phyloP scores from a whole-genome alignment of 2,797 vertebrate genomes.

The Brotula barbata region DNA sequence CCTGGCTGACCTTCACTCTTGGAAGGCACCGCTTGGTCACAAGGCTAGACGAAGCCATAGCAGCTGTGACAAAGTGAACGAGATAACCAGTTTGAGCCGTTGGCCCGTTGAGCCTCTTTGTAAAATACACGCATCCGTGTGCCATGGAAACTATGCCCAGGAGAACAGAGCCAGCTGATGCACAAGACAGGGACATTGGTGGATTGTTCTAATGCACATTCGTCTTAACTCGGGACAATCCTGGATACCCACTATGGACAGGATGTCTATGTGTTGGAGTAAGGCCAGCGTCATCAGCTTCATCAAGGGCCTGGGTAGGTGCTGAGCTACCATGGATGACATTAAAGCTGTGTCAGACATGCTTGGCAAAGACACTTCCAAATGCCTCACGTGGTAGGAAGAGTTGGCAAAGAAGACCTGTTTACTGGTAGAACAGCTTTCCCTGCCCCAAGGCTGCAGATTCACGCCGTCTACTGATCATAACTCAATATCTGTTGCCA shows the following conservation, averaged over 20 bases:
- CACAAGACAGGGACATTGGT: constrained; percentile 52
- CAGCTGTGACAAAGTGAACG: constrained; percentile 29
- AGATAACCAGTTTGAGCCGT: constrained; percentile 38
- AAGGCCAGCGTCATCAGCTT: constrained; percentile 91
- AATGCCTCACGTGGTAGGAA: constrained; percentile 28
- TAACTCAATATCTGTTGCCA: not conserved
- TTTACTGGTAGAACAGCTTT: not conserved
- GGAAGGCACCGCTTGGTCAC: constrained; percentile 79
- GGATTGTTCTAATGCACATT: constrained; percentile 53
- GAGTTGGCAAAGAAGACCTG: constrained; percentile 23
- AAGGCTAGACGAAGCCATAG: constrained; percentile 71
- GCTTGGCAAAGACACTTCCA: constrained; percentile 25
- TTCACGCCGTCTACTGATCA: not conserved
- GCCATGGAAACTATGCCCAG: constrained; percentile 65
- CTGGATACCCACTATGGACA: constrained; percentile 85
- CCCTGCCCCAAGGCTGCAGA: not conserved
- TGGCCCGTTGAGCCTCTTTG: constrained; percentile 51
- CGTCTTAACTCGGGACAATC: constrained; percentile 47
- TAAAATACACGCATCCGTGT: constrained; percentile 51
- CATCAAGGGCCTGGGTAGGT: constrained; percentile 92
- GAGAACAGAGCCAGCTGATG: constrained; percentile 50
- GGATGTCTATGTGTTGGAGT: constrained; percentile 91
- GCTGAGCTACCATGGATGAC: constrained; percentile 32
- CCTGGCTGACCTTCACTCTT: constrained; percentile 85
- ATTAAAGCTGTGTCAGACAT: constrained; percentile 15